These are phyloP conservation scores for Sebastes diaconus DNA, from an alignment of 2,797 vertebrate species.

Conservation along the genomic window DNA sequence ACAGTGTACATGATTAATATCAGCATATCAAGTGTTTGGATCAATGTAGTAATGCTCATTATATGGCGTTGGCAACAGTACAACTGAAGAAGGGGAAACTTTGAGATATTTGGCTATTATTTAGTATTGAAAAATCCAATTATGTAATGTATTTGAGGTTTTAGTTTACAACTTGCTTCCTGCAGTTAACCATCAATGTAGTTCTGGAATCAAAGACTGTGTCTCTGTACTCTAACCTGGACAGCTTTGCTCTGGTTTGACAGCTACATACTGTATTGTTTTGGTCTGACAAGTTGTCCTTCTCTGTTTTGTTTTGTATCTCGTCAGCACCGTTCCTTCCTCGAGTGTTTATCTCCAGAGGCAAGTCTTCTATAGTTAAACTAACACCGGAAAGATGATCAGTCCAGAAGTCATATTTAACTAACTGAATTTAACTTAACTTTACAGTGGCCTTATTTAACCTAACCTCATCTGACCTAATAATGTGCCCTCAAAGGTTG, in stretches of 20 bases:
- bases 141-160: neutral
- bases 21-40: neutral
- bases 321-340: constrained; percentile 83
- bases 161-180: neutral
- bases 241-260: constrained; percentile 48
- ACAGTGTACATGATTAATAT: neutral
- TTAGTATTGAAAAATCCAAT: neutral
- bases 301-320: constrained; percentile 48
- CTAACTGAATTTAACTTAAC: neutral
- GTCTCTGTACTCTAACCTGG: constrained; percentile 40
- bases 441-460: constrained; percentile 13
- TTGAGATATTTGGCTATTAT: neutral
- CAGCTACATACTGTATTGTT: constrained; percentile 14
- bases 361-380: constrained; percentile 84
- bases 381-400: constrained; percentile 71
- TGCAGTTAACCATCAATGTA: neutral
- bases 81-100: neutral
- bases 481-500: neutral
- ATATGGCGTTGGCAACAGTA: neutral
- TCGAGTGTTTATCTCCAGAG: constrained; percentile 86
- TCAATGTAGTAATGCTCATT: neutral
- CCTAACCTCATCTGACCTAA: neutral
- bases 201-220: constrained; percentile 22
- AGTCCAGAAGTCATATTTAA: constrained; percentile 21
- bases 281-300: constrained; percentile 43